phyloP scores from a whole-genome alignment of 1,140 invertebrate species.

The Trichonephila clavata region DNA sequence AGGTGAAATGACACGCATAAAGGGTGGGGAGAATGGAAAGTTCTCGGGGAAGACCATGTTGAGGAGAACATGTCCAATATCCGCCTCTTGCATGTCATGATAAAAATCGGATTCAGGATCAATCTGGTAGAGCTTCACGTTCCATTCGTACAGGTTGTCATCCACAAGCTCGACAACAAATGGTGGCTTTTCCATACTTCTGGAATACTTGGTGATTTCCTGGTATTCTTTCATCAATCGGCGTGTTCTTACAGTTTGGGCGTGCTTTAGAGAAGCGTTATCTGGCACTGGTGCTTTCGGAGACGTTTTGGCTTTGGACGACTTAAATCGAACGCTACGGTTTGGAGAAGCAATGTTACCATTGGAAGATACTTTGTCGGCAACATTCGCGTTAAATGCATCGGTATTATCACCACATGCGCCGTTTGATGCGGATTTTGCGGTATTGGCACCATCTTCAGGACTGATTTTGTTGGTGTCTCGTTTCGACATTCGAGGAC shows the following conservation, averaged over 20 bases:
- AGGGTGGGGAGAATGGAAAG: conserved; percentile 96
- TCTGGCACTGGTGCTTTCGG: conserved; percentile 21
- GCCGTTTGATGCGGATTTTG: conserved; percentile 80
- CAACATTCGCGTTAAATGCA: conserved; percentile 30
- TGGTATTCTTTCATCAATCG: conserved; percentile 96
- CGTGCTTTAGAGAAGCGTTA: conserved; percentile 59
- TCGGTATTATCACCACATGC: conserved; percentile 27
- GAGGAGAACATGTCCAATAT: conserved; percentile 88
- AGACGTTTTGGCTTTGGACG: conserved; percentile 58
- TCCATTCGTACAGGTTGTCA: conserved; percentile 97
- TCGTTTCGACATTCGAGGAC: conserved; percentile 82
- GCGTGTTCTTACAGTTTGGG: conserved; percentile 85
- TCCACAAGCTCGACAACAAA: conserved; percentile 95
- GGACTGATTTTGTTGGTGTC: conserved; percentile 84
- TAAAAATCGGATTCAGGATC: conserved; percentile 87
- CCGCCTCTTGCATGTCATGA: conserved; percentile 89
- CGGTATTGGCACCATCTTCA: conserved; percentile 83
- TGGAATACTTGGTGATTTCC: conserved; percentile 88
- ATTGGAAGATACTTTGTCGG: conserved; percentile 63
- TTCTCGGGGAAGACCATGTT: conserved; percentile 93
- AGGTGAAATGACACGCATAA: conserved; percentile 95
- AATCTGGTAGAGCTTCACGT: conserved; percentile 91
- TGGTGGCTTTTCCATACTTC: conserved; percentile 83
- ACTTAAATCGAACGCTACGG: conserved; percentile 71
- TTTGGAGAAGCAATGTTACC: conserved; percentile 47